Conservation (phyloP, 2,113 vertebrate species). For the Cacatua alba region DNA sequence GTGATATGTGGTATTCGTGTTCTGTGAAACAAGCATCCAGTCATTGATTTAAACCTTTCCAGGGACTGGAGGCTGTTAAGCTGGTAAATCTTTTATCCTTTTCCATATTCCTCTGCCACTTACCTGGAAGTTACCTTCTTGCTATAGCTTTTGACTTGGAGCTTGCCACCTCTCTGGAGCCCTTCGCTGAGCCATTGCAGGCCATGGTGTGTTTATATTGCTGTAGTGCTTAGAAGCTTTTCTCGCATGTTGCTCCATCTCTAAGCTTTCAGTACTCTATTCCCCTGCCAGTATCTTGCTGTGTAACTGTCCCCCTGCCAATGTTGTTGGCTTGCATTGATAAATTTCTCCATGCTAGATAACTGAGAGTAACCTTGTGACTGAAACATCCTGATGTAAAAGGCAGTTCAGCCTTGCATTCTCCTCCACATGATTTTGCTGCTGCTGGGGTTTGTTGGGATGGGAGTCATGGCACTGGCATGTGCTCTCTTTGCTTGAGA, state of each 20-base stretch:
- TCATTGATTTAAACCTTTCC: slow-evolving; percentile 2
- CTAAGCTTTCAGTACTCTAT: background rate
- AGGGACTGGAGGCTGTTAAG: background rate
- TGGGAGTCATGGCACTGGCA: background rate
- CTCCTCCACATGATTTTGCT: background rate
- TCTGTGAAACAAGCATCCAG: background rate
- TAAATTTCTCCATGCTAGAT: background rate
- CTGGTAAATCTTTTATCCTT: background rate
- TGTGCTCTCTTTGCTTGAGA: background rate
- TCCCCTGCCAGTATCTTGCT: background rate
- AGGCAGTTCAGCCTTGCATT: background rate
- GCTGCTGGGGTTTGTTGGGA: background rate
- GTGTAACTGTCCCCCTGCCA: background rate
- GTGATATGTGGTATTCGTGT: background rate
- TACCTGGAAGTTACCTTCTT: background rate
- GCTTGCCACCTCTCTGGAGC: background rate
- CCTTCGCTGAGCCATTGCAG: background rate
- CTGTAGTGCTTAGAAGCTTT: background rate
- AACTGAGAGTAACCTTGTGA: background rate
- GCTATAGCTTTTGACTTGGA: background rate
- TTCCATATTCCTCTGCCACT: background rate
- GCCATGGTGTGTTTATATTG: background rate
- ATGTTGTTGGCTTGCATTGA: background rate
- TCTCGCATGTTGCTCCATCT: background rate
- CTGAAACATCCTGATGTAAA: background rate